Evolutionary conservation across 2,888 invertebrate genomes (phyloP).

Genomic region (Drosophila antonietae): DNA sequence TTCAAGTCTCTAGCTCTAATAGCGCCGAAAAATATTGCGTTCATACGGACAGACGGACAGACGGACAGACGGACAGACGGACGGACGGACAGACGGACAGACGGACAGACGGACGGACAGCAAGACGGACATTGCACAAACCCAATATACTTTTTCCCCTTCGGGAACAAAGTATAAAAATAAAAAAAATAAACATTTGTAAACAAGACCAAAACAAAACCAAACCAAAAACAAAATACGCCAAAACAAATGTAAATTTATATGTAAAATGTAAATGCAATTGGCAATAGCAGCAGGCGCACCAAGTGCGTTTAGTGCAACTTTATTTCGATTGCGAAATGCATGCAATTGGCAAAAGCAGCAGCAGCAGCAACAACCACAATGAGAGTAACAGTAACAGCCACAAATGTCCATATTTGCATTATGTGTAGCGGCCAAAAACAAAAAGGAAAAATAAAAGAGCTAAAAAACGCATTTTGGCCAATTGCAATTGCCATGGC

Average conservation of each 20-base stretch:
- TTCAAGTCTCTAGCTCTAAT: too few relatives aligned
- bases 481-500: constrained; percentile 69
- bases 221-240: background rate
- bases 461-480: constrained; percentile 59
- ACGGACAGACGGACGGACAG: too few relatives aligned
- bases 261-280: constrained; percentile 53
- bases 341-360: constrained; percentile 47
- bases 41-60: too few relatives aligned
- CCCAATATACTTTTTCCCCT: too few relatives aligned
- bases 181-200: constrained; percentile 10
- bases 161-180: too few relatives aligned
- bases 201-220: constrained; percentile 19
- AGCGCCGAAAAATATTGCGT: too few relatives aligned
- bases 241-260: constrained; percentile 41
- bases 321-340: constrained; percentile 73
- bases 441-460: background rate
- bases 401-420: constrained; percentile 72
- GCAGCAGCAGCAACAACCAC: constrained; percentile 15
- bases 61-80: too few relatives aligned
- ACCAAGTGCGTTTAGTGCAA: constrained; percentile 71
- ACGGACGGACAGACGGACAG: too few relatives aligned
- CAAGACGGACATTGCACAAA: too few relatives aligned
- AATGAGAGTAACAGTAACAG: constrained; percentile 22
- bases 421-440: constrained; percentile 67
- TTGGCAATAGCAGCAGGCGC: constrained; percentile 39